These are phyloP conservation scores for Ornithoptera alexandrae DNA, from an alignment of 2,888 invertebrate genomes.

Conservation along the genomic window DNA sequence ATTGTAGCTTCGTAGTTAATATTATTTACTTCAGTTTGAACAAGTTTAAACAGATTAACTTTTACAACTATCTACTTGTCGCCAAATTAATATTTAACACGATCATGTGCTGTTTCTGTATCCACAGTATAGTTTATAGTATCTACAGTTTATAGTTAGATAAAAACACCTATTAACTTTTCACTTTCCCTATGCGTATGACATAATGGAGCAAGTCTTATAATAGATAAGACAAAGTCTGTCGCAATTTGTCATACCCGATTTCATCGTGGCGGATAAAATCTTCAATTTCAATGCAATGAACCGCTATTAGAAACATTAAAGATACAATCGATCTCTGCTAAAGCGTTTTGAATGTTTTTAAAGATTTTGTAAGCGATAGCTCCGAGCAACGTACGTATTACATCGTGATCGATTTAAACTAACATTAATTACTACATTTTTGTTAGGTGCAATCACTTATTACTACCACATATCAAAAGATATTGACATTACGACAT, in stretches of 20 bases:
- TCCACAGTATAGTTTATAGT: not conserved
- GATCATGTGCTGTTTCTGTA: not conserved
- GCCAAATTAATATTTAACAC: not conserved
- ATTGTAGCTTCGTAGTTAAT: no score
- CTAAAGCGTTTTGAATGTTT: slow-evolving; percentile 31
- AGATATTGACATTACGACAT: not conserved
- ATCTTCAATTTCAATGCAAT: slow-evolving; percentile 37
- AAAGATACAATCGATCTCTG: slow-evolving; percentile 31
- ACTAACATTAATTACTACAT: slow-evolving; percentile 5
- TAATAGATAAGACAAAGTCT: slow-evolving; percentile 39
- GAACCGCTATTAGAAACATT: slow-evolving; percentile 29
- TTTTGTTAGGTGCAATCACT: not conserved
- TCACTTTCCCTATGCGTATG: slow-evolving; percentile 31
- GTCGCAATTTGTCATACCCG: slow-evolving; percentile 52
- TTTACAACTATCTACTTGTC: not conserved
- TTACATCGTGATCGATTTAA: slow-evolving; percentile 9
- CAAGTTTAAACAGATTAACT: not conserved
- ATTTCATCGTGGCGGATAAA: slow-evolving; percentile 43
- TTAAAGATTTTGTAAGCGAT: slow-evolving; percentile 21
- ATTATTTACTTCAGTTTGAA: no score
- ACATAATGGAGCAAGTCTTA: slow-evolving; percentile 26
- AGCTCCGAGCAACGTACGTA: slow-evolving; percentile 8
- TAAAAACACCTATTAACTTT: slow-evolving; percentile 13
- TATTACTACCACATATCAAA: not conserved
- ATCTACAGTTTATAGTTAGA: not conserved